A percentile compares a stretch with the other conserved stretches of the same genome.
phyloP scores from a whole-genome alignment of 2,888 invertebrate species.

The Cephonodes hylas region DNA sequence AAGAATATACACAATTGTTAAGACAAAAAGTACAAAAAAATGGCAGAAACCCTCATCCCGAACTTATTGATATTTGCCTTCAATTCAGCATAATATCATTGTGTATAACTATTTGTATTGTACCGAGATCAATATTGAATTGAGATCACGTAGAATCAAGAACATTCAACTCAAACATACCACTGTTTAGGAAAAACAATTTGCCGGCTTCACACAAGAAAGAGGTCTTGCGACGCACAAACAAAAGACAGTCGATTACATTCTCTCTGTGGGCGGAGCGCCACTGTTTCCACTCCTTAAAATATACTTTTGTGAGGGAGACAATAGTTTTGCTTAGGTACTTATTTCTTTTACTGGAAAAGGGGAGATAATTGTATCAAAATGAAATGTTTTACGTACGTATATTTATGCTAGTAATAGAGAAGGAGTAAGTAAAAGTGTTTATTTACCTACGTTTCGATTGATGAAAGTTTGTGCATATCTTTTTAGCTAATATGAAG shows the following conservation, averaged over 20 bases:
- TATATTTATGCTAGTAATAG: too few species aligned
- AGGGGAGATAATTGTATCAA: not conserved
- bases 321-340: not conserved
- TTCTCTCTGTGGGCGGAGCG: not conserved
- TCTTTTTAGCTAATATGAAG: too few species aligned
- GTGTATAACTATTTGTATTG: not conserved
- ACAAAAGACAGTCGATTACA: not conserved
- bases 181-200: constrained; percentile 8
- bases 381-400: too few species aligned
- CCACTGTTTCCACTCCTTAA: not conserved
- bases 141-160: constrained; percentile 6
- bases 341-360: not conserved
- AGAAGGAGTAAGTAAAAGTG: not conserved
- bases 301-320: not conserved
- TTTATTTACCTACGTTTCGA: not conserved
- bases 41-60: not conserved
- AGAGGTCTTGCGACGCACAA: constrained; percentile 4
- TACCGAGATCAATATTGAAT: constrained; percentile 1
- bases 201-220: constrained; percentile 1
- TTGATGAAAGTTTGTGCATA: not conserved
- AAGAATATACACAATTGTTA: not conserved
- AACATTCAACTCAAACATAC: constrained; percentile 7
- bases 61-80: not conserved
- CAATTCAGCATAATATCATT: not conserved
- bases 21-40: not conserved